Percentiles rank a stretch among this genome's conserved stretches.
Conservation (phyloP, 30 jellyfish, hydroid and myxozoan genomes). For the Hydra vulgaris region DNA sequence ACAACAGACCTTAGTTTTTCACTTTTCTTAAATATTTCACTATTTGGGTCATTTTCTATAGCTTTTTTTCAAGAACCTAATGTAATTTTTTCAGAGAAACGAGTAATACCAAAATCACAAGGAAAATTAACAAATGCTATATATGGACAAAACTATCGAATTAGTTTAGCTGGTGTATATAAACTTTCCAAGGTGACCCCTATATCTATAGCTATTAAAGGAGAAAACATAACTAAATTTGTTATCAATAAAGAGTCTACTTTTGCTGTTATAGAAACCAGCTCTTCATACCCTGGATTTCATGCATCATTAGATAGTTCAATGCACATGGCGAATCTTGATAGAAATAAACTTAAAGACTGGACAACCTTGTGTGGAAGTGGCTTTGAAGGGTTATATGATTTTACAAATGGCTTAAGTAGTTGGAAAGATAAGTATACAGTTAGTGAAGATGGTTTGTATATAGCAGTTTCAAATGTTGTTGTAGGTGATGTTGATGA, state of each 20-base stretch:
- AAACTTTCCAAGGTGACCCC: constrained; percentile 4
- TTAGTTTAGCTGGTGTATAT: constrained; percentile 3
- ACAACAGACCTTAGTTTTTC: constrained; percentile 11
- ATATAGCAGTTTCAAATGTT: constrained; percentile 41
- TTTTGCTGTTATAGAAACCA: background rate
- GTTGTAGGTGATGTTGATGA: constrained; percentile 35
- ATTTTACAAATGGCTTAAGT: constrained; percentile 38
- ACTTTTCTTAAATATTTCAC: background rate
- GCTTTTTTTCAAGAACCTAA: background rate
- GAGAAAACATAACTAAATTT: background rate
- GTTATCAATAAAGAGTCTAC: background rate
- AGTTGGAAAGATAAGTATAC: constrained; percentile 37
- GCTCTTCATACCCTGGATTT: constrained; percentile 13
- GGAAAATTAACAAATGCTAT: background rate
- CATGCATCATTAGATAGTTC: background rate
- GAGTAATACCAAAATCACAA: background rate
- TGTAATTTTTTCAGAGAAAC: background rate
- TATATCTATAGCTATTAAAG: constrained; percentile 16
- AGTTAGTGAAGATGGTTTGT: constrained; percentile 47
- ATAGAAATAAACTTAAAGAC: background rate
- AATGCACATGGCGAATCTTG: background rate
- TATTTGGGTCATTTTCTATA: background rate
- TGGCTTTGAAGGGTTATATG: constrained; percentile 57
- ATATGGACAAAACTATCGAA: background rate
- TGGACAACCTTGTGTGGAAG: constrained; percentile 36